Base-by-base conservation (phyloP, 1,140 invertebrate genomes). In the Heliconius hewitsoni region DNA sequence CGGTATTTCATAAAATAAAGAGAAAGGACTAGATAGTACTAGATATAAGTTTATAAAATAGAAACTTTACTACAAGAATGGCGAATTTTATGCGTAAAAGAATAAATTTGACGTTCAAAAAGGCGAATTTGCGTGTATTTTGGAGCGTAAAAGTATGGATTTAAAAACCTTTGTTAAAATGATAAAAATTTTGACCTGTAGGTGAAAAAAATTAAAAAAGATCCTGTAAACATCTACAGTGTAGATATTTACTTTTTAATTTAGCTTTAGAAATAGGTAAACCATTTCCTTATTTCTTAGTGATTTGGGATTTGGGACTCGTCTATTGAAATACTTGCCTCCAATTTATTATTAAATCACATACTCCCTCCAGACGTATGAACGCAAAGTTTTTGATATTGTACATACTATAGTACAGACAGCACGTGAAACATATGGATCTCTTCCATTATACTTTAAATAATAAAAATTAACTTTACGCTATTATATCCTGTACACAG, bases 251-350 rank as follows among this genome's bases (percentile, higher is more conserved):
- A 5, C 16, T 13, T 60, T 60, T 27, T 66, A 66, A 27, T 27
- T 30, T 16, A 13, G 3, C 23, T 57, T 23, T 30, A 66, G 27
- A 66, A 66, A 30, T 66, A 66, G 23, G 60, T 66, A 27, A 13
- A 23, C 60, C 2, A 23, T 66, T 66, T 30, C 11, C 11, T 1
- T 66, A 30, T 66, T 30, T 66, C 27, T 39, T 46, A 72, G 42
- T 71, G 66, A 52, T 72, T 77, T 27, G 72, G n/a, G 72, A 71
- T 18, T 72, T 77, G 76, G 71, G 76, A 73, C 50, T 37, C 18
- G 18, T n/a, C 50, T 77, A 77, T 77, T 77, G 76, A 72, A 77
- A 77, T 73, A 55, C 27, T 77, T 77, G 18, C 71, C 19, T n/a
- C 27, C 30, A 34, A 77, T 70, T 72, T 77, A 77, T 77, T 72